Evolutionary conservation across 2,113 vertebrate genomes (phyloP), one percentile per base, ranked within the genome.

Genomic region (Sorex fumeus): DNA sequence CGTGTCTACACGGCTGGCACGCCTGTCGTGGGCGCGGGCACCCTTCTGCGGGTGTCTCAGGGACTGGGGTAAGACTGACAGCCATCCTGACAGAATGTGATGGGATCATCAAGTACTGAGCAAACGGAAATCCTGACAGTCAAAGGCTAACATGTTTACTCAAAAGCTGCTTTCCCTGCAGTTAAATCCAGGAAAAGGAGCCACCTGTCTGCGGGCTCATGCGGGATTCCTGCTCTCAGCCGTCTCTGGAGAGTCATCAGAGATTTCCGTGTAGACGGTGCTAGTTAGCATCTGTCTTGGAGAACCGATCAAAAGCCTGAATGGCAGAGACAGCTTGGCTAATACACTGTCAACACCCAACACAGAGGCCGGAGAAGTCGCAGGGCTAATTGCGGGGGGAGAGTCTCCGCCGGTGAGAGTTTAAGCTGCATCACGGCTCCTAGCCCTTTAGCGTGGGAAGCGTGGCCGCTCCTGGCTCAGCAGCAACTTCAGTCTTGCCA

Each of bases 211-310:
- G 90, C 84, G 90, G 90, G 83, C 45, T 90, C 60, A 15, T 57
- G 25, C 83, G 67, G 21, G 75, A 74, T 47, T 90, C 91, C 75
- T 93, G 50, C 92, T 82, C 89, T 92, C 91, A 95, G 34, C 86
- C n/a, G 94, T 96, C 94, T 93, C 95, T 1, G 32, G 93, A 75
- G 89, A 95, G 92, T 94, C 91, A 94, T 92, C 91, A 92, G 83
- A 92, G 91, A 96, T 95, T 94, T 94, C 95, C 90, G 77, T 95
- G 93, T 95, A 96, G 93, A 93, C 53, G 21, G 30, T 36, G 77
- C 90, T 96, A 75, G 93, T 97, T 96, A 96, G 89, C 90, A 96
- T 96, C 94, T 95, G 95, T 95, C 97, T 93, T 36, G 45, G 57
- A 90, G 82, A 94, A 87, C 86, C 95, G 94, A 97, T 96, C 96